Conservation (phyloP, 2,113 vertebrate species). For the Ceyx melanurus region DNA sequence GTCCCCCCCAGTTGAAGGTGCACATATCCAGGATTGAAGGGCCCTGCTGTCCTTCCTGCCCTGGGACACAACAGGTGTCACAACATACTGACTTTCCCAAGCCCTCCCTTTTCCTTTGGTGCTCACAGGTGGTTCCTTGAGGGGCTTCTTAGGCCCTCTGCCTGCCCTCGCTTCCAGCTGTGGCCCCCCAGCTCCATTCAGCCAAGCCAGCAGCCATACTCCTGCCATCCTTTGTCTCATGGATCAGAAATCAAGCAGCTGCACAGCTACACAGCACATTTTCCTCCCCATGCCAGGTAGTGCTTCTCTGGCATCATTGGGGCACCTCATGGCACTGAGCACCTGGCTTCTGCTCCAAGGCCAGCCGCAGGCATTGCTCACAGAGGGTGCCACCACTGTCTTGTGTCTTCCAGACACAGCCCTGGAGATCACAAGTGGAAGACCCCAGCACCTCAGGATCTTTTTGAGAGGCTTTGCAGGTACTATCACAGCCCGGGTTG, state of each 20-base stretch:
- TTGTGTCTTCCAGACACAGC: neutral
- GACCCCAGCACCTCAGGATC: neutral
- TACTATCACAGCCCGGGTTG: constrained; percentile 19
- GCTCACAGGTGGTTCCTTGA: neutral
- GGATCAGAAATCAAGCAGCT: neutral
- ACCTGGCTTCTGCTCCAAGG: neutral
- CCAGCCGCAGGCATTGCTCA: constrained; percentile 28
- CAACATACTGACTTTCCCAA: neutral
- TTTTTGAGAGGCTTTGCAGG: constrained; percentile 27
- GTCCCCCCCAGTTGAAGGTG: accelerated
- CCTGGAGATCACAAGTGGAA: neutral
- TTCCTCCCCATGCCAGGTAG: neutral
- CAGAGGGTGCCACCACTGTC: neutral
- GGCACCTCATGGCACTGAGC: accelerated
- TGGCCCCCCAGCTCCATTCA: neutral
- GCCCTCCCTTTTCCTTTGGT: neutral
- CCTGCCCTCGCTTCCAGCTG: neutral
- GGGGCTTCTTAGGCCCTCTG: neutral
- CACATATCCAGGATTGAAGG: accelerated
- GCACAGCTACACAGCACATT: neutral
- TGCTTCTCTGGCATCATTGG: accelerated
- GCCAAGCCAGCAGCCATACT: neutral
- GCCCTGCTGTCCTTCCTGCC: neutral
- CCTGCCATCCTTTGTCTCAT: neutral
- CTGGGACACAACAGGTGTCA: neutral